phyloP scores from a whole-genome alignment of 2,888 invertebrate genomes.

The Ophion costatus region DNA sequence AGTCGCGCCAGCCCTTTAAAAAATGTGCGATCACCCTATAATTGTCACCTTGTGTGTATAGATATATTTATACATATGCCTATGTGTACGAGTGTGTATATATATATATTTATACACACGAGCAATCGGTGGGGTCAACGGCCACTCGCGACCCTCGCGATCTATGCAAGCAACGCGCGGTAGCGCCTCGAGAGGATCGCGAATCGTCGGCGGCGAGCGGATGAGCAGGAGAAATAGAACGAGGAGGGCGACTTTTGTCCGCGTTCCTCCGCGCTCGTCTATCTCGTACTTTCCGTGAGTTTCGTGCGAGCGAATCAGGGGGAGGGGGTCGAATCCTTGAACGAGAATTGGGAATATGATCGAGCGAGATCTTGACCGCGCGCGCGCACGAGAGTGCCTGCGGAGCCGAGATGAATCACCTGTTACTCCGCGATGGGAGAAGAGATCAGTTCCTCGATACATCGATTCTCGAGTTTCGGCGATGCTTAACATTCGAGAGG shows the following conservation, averaged over 20 bases:
- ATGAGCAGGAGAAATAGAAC: slow-evolving; percentile 13
- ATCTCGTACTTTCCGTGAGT: neutral
- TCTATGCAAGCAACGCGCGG: slow-evolving; percentile 65
- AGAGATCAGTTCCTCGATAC: slow-evolving; percentile 6
- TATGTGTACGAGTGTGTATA: neutral
- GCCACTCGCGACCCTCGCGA: slow-evolving; percentile 82
- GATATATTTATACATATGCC: neutral
- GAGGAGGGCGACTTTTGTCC: slow-evolving; percentile 26
- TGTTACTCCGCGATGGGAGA: neutral
- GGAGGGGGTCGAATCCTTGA: slow-evolving; percentile 17
- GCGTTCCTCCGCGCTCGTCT: neutral
- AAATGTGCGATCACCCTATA: neutral
- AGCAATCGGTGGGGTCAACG: slow-evolving; percentile 78
- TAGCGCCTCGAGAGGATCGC: slow-evolving; percentile 22
- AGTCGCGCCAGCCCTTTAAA: too few relatives aligned
- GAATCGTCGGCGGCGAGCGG: neutral
- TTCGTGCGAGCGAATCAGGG: neutral
- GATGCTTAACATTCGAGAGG: neutral
- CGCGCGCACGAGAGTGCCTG: slow-evolving; percentile 9
- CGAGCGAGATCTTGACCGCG: slow-evolving; percentile 78
- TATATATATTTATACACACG: slow-evolving; percentile 65
- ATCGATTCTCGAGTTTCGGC: neutral
- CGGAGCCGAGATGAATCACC: neutral
- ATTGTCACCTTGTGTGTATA: neutral
- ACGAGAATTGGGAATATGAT: slow-evolving; percentile 42